phyloP scores from a whole-genome alignment of 2,113 vertebrate species.

The Tragulus kanchil region DNA sequence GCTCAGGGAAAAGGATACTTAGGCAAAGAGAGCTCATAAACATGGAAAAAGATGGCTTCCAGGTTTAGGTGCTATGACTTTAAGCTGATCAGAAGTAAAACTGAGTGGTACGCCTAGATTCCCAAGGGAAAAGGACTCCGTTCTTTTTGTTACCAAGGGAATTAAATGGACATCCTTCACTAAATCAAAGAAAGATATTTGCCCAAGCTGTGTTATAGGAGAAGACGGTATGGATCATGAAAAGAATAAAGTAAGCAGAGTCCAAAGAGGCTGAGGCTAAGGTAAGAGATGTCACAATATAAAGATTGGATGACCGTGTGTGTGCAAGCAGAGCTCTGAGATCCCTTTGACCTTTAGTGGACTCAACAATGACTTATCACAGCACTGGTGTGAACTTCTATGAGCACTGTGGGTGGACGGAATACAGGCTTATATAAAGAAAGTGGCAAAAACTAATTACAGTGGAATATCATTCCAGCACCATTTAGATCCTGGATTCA shows the following conservation, averaged over 20 bases:
- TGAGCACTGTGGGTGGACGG: neutral
- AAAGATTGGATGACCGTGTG: neutral
- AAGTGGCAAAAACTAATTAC: neutral
- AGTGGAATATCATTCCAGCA: neutral
- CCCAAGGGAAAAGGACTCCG: neutral
- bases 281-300: neutral
- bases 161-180: neutral
- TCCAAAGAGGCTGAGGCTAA: neutral
- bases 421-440: neutral
- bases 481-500: neutral
- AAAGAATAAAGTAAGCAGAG: neutral
- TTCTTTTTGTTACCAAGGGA: neutral
- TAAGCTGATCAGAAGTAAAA: constrained; percentile 7
- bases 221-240: neutral
- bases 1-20: neutral
- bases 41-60: neutral
- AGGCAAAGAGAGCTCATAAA: neutral
- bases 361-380: neutral
- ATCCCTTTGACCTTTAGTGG: neutral
- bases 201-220: neutral
- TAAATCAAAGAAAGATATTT: neutral
- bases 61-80: neutral
- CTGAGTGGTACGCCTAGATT: neutral
- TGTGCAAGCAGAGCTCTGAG: neutral
- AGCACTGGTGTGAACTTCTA: neutral